These are phyloP conservation scores for Schizopygopsis malacanthus DNA, from an alignment of 2,797 vertebrate genomes.

Conservation along the genomic window DNA sequence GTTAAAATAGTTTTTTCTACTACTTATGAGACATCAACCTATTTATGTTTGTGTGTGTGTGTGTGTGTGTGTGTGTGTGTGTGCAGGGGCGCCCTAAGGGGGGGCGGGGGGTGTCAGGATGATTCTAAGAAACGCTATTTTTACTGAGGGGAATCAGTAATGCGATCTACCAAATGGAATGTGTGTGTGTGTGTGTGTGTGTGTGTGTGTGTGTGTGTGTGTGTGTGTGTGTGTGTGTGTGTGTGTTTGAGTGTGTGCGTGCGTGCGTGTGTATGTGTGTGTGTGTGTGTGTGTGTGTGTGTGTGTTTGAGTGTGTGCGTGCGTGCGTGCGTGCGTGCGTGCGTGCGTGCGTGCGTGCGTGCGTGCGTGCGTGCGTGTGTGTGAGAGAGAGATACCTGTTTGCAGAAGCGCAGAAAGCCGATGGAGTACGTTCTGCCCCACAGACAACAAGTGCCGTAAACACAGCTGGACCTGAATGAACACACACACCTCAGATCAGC, in stretches of 20 bases:
- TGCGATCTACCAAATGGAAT: too few species aligned
- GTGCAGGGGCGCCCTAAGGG: too few species aligned
- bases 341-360: too few species aligned
- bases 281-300: not conserved
- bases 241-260: too few species aligned
- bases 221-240: too few species aligned
- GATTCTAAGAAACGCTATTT: too few species aligned
- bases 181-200: too few species aligned
- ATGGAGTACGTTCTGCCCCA: slow-evolving; percentile 25
- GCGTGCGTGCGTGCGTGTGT: not conserved
- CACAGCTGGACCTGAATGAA: slow-evolving; percentile 83
- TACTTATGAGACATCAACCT: not conserved
- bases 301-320: not conserved
- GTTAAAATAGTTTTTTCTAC: not conserved
- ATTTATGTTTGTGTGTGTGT: not conserved
- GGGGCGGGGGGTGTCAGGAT: too few species aligned
- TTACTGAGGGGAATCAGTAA: too few species aligned
- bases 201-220: too few species aligned
- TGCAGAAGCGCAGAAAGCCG: slow-evolving; percentile 21
- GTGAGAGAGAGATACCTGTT: not conserved
- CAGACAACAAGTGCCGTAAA: slow-evolving; percentile 24
- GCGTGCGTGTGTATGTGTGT: too few species aligned
- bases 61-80: not conserved
- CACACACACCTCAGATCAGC: not conserved
- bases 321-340: too few species aligned